A percentile compares a stretch with the other conserved stretches of the same genome.
phyloP scores from a whole-genome alignment of 2,113 vertebrate genomes.

The Cygnus buccinator region DNA sequence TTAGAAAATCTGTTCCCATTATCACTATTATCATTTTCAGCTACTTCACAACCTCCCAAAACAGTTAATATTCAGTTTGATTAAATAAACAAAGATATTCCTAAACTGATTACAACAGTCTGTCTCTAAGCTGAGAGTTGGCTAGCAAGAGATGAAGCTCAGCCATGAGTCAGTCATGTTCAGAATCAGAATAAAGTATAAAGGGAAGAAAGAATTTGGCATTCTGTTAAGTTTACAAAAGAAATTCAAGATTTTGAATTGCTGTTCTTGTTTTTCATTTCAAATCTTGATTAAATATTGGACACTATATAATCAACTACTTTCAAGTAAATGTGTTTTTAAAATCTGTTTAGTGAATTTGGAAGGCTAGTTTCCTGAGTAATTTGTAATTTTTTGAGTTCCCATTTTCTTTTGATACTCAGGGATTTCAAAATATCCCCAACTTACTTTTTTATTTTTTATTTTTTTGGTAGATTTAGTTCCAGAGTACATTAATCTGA shows the following conservation, averaged over 20 bases:
- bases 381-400: background rate
- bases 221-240: background rate
- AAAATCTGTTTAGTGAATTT: background rate
- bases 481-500: background rate
- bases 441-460: background rate
- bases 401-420: background rate
- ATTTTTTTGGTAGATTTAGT: background rate
- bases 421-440: background rate
- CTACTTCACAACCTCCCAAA: background rate
- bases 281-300: background rate
- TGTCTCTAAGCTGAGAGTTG: background rate
- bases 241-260: background rate
- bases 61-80: background rate
- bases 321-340: background rate
- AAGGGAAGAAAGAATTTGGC: background rate
- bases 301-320: background rate
- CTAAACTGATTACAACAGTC: background rate
- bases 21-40: background rate
- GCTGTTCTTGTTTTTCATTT: background rate
- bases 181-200: background rate
- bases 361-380: background rate
- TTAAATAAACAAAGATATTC: background rate
- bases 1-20: background rate
- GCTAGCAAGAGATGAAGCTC: background rate
- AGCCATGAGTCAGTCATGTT: background rate